A percentile compares a stretch with the other conserved stretches of the same genome.
These are phyloP conservation scores for Haliclona indistincta DNA, from an alignment of 37 sponge, comb jelly and placozoan species.

Conservation along the genomic window DNA sequence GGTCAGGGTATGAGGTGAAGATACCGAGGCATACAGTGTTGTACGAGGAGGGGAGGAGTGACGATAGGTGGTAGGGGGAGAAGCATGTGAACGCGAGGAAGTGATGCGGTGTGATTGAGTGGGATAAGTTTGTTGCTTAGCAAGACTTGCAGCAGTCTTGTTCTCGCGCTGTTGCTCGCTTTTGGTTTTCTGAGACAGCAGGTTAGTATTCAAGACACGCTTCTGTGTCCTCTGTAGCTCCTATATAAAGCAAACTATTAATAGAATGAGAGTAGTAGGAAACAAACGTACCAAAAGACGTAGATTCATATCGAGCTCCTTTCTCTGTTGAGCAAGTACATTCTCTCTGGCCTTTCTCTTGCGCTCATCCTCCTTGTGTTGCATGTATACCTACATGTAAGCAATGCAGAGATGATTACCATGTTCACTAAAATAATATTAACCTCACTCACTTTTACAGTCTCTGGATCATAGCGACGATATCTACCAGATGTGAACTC, in stretches of 20 bases:
- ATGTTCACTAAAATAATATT: neutral
- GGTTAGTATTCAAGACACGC: slow-evolving; percentile 16
- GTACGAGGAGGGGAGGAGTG: too few species aligned
- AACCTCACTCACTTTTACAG: neutral
- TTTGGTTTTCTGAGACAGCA: slow-evolving; percentile 25
- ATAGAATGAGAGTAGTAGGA: too few species aligned
- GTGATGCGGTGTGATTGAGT: too few species aligned
- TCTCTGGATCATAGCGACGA: too few species aligned
- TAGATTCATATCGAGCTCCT: slow-evolving; percentile 37
- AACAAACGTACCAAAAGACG: too few species aligned
- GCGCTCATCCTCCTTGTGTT: slow-evolving; percentile 50
- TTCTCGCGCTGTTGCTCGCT: slow-evolving; percentile 19
- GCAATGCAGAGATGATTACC: neutral
- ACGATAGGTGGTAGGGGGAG: too few species aligned
- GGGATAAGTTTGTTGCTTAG: too few species aligned
- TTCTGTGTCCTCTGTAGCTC: slow-evolving; percentile 29
- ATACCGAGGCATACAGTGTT: too few species aligned
- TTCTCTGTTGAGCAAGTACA: slow-evolving; percentile 4
- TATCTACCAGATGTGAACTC: too few species aligned
- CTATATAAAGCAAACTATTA: too few species aligned
- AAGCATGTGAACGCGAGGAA: too few species aligned
- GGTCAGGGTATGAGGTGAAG: neutral
- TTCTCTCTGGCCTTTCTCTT: slow-evolving; percentile 29
- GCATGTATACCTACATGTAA: slow-evolving; percentile 34
- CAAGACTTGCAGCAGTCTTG: too few species aligned